Percentiles rank a stretch among this genome's conserved stretches.
Evolutionary conservation across 2,888 invertebrate species (phyloP).

Genomic region (Microplitis manilae): DNA sequence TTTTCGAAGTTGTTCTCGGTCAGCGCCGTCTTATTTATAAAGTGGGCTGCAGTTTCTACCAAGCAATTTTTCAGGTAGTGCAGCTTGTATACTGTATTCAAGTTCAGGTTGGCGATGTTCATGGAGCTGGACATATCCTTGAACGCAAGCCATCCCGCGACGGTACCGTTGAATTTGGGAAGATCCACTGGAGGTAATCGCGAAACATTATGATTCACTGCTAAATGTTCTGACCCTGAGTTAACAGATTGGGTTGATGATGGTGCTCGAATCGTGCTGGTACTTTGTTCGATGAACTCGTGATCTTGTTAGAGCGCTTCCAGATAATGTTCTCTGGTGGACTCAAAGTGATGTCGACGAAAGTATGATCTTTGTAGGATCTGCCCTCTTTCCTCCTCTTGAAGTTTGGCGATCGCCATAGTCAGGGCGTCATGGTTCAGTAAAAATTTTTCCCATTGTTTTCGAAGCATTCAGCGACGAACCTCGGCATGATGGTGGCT

Average conservation of each 20-base stretch:
- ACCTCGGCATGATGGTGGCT: too few relatives aligned
- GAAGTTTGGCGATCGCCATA: not conserved
- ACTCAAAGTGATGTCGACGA: not conserved
- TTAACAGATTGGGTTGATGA: not conserved
- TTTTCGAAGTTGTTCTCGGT: constrained; percentile 37
- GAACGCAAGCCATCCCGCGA: constrained; percentile 28
- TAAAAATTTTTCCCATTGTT: too few relatives aligned
- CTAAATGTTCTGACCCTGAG: not conserved
- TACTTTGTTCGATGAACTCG: not conserved
- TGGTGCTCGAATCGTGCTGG: not conserved
- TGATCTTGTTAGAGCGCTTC: not conserved
- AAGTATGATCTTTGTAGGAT: not conserved
- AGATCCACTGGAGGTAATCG: constrained; percentile 6
- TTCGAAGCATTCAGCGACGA: too few relatives aligned
- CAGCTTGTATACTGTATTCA: not conserved
- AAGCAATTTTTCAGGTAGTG: constrained; percentile 36
- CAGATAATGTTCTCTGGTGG: not conserved
- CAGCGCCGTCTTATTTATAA: constrained; percentile 32
- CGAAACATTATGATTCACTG: not conserved
- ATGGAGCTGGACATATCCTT: constrained; percentile 27
- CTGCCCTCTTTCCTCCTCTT: not conserved
- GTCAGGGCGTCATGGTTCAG: not conserved
- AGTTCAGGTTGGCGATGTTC: not conserved
- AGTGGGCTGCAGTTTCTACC: constrained; percentile 29
- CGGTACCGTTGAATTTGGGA: constrained; percentile 24